Evolutionary conservation across 2,888 invertebrate genomes (phyloP), one percentile per base, ranked within the genome.

Genomic region (Choristoneura rosaceana): DNA sequence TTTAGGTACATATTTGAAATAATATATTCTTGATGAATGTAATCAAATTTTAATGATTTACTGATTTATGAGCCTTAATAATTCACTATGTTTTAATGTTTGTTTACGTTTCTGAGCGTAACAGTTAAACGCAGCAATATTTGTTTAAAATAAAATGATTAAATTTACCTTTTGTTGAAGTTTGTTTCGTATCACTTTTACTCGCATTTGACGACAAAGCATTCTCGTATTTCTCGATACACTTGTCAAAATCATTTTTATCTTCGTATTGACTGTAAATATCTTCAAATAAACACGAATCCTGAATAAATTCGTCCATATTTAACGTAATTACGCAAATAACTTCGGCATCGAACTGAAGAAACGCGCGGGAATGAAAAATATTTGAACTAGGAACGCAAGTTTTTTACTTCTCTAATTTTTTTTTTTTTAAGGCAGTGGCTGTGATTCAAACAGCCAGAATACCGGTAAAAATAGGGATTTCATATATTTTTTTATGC

Each of bases 241-340:
- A 76, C 63, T 77, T 77, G 45, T 81, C 77, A n/a, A 79, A 69
- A 50, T 79, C 82, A 64, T 85, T 84, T 81, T 85, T 86, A 76
- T 85, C 84, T 69, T 88, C 84, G 73, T 83, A 87, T 69, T 83
- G 84, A 77, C 78, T 83, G 8, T 85, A 87, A 71, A 89, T 80
- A 63, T 85, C 82, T 60, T 82, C 78, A 71, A 80, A 81, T 75
- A 81, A 74, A 60, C 77, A 68, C 34, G 74, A 76, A 73, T 79
- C 79, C 71, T 75, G 74, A 34, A 60, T 74, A 71, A 67, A 61
- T 62, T 82, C 78, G 2, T 82, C 82, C 87, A 87, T 87, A 69
- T 74, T 76, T 60, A 8, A 58, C 15, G n/a, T 70, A 45, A 63
- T 25, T 59, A 25, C 47, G n/a, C 9, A 50, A 71, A 67, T 70